These are phyloP conservation scores for Patella vulgata DNA, from an alignment of 1,140 invertebrate species.

Conservation along the genomic window DNA sequence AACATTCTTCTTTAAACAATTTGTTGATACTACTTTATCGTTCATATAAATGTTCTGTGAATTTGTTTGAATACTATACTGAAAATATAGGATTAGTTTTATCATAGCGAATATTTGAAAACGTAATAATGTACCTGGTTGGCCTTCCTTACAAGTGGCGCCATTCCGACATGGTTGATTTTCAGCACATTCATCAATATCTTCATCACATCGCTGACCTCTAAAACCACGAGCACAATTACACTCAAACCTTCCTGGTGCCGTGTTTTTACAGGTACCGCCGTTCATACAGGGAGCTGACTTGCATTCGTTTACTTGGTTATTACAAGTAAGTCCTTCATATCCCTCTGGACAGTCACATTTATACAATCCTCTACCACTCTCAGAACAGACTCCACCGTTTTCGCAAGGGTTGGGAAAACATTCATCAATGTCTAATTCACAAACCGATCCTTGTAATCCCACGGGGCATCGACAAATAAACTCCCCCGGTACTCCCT, in stretches of 20 bases:
- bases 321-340: slow-evolving; percentile 32
- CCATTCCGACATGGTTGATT: slow-evolving; percentile 37
- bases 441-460: slow-evolving; percentile 12
- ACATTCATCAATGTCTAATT: slow-evolving; percentile 25
- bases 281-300: slow-evolving; percentile 40
- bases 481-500: slow-evolving; percentile 48
- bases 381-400: slow-evolving; percentile 7
- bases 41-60: no score
- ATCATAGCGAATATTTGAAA: no score
- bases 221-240: slow-evolving; percentile 26
- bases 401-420: slow-evolving; percentile 9
- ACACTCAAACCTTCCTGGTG: slow-evolving; percentile 42
- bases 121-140: slow-evolving; percentile 16
- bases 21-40: no score
- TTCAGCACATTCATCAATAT: slow-evolving; percentile 24
- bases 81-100: no score
- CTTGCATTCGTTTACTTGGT: slow-evolving; percentile 37
- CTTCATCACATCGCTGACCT: slow-evolving; percentile 48
- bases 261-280: slow-evolving; percentile 52
- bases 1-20: no score
- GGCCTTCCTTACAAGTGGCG: slow-evolving; percentile 64
- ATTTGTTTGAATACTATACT: no score
- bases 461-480: slow-evolving; percentile 82
- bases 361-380: slow-evolving; percentile 12
- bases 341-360: slow-evolving; percentile 33